These are phyloP conservation scores for Phaethon lepturus DNA, from an alignment of 2,113 vertebrate species.

Conservation along the genomic window DNA sequence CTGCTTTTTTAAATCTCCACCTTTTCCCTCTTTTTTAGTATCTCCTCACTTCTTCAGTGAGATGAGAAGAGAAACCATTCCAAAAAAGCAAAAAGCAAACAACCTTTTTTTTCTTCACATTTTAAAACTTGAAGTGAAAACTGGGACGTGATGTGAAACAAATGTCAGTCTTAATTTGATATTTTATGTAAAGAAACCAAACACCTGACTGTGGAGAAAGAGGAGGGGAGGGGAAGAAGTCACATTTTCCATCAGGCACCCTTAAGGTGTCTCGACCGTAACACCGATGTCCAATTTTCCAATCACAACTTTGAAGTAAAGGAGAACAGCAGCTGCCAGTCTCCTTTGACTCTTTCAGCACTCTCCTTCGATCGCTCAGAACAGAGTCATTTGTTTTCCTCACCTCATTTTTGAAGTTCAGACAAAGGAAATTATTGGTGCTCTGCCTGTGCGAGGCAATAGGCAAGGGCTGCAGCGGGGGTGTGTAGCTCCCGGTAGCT, in stretches of 20 bases:
- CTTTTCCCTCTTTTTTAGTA: neutral
- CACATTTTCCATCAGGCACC: slow-evolving; percentile 19
- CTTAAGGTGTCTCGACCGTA: neutral
- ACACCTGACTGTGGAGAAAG: neutral
- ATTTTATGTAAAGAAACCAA: slow-evolving; percentile 29
- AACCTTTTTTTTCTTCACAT: neutral
- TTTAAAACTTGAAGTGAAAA: neutral
- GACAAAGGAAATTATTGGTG: neutral
- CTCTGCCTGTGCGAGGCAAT: neutral
- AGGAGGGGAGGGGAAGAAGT: neutral
- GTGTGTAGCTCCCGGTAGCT: neutral
- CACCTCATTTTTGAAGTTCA: neutral
- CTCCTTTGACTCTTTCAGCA: neutral
- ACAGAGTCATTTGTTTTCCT: neutral
- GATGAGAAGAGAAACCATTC: neutral
- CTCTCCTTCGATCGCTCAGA: neutral
- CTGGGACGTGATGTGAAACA: slow-evolving; percentile 1
- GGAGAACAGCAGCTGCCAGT: neutral
- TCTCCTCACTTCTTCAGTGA: neutral
- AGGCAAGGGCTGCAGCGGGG: neutral
- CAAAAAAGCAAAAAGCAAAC: neutral
- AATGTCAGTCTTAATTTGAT: neutral
- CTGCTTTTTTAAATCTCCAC: neutral
- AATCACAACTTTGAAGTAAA: neutral
- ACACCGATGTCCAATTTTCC: neutral